phyloP scores from a whole-genome alignment of 2,888 invertebrate species.

The Hypomecis atomaria region DNA sequence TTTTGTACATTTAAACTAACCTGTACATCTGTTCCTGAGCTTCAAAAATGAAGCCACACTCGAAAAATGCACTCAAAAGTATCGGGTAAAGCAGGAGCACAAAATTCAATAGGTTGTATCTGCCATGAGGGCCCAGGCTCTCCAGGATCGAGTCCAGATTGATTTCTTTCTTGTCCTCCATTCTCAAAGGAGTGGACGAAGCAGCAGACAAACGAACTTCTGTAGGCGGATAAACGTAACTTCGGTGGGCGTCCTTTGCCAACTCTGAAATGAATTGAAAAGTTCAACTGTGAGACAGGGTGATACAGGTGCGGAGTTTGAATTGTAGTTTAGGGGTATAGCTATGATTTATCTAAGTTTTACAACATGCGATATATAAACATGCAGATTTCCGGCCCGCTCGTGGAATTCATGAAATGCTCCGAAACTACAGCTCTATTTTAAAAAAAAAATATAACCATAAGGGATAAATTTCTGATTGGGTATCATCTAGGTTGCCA shows the following conservation, averaged over 20 bases:
- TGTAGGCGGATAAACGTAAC: constrained; percentile 15
- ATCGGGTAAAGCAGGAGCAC: constrained; percentile 73
- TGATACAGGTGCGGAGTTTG: neutral
- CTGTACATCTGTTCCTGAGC: constrained; percentile 72
- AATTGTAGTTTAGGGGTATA: neutral
- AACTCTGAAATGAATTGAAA: constrained; percentile 56
- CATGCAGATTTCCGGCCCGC: too few relatives aligned
- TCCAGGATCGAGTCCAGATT: constrained; percentile 78
- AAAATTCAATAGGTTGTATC: constrained; percentile 77
- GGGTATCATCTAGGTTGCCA: too few relatives aligned
- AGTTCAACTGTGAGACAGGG: constrained; percentile 42
- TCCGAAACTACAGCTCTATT: too few relatives aligned
- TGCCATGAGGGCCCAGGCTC: constrained; percentile 75
- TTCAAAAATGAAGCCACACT: constrained; percentile 79
- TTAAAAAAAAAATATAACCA: too few relatives aligned
- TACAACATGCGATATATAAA: too few relatives aligned
- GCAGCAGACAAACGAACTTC: constrained; percentile 10
- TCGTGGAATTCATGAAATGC: too few relatives aligned
- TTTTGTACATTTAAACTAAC: constrained; percentile 47
- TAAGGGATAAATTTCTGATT: too few relatives aligned
- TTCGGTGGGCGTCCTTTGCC: constrained; percentile 29
- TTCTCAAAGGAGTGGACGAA: constrained; percentile 41
- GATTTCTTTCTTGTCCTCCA: constrained; percentile 77
- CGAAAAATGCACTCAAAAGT: constrained; percentile 75
- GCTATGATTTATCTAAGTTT: too few relatives aligned